Evolutionary conservation across 2,888 invertebrate genomes (phyloP).

Genomic region (Tortricodes alternella): DNA sequence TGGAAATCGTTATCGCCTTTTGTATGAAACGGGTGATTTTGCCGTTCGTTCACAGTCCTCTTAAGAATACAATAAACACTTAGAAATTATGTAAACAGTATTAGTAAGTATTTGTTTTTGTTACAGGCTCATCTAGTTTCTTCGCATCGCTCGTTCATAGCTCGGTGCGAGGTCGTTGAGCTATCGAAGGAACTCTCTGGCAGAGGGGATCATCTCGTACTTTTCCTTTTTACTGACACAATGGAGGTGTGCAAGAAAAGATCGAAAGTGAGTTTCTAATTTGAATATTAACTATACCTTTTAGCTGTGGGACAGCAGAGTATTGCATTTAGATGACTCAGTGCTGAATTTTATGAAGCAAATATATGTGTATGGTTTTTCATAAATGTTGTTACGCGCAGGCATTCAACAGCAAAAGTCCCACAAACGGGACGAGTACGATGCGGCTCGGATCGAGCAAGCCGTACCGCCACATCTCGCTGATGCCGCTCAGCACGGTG

Average conservation of each 20-base stretch:
- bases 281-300: neutral
- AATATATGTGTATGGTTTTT: too few relatives aligned
- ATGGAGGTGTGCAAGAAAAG: conserved; percentile 95
- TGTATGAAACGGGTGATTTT: too few relatives aligned
- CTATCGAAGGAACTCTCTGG: conserved; percentile 92
- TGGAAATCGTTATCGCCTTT: too few relatives aligned
- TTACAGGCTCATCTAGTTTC: conserved; percentile 94
- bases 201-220: conserved; percentile 92
- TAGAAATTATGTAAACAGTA: too few relatives aligned
- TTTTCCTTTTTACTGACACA: conserved; percentile 97
- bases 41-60: too few relatives aligned
- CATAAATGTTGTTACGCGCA: conserved; percentile 36
- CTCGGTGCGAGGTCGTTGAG: conserved; percentile 94
- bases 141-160: conserved; percentile 94
- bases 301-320: too few relatives aligned
- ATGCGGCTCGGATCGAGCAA: conserved; percentile 87
- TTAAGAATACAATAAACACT: too few relatives aligned
- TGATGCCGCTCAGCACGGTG: conserved; percentile 94
- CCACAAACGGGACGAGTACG: conserved; percentile 83
- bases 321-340: too few relatives aligned
- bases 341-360: too few relatives aligned
- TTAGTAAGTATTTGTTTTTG: neutral
- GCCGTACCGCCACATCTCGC: conserved; percentile 94
- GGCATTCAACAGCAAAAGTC: conserved; percentile 81
- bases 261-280: conserved; percentile 83